phyloP scores from a whole-genome alignment of 1,140 invertebrate species.

The Philaenus spumarius region DNA sequence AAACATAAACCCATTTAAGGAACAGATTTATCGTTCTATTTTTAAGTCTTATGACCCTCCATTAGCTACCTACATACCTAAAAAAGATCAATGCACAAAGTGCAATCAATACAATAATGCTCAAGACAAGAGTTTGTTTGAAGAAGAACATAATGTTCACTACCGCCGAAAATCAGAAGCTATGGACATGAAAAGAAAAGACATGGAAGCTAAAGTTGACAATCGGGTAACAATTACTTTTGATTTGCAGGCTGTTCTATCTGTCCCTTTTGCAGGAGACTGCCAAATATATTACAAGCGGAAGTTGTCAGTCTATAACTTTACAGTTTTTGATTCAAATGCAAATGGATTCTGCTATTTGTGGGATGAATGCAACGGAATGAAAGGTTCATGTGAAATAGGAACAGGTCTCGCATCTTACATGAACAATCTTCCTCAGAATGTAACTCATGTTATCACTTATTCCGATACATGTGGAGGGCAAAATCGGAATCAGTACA shows the following conservation, averaged over 20 bases:
- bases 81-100: constrained; percentile 14
- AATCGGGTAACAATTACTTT: constrained; percentile 22
- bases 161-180: constrained; percentile 5
- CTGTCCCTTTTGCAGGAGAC: constrained; percentile 26
- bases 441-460: constrained; percentile 11
- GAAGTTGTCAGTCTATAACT: constrained; percentile 13
- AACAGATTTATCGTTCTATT: constrained; percentile 11
- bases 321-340: constrained; percentile 12
- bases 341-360: constrained; percentile 19
- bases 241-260: constrained; percentile 31
- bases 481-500: too few species aligned
- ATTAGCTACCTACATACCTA: constrained; percentile 7
- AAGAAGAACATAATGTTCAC: constrained; percentile 7
- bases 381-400: constrained; percentile 14
- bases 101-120: constrained; percentile 15
- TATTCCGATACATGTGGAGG: constrained; percentile 22
- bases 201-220: constrained; percentile 13
- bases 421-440: constrained; percentile 4
- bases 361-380: constrained; percentile 18
- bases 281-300: constrained; percentile 28
- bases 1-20: constrained; percentile 4
- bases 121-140: constrained; percentile 1
- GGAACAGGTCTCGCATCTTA: constrained; percentile 14
- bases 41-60: constrained; percentile 15
- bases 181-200: constrained; percentile 13